phyloP scores from a whole-genome alignment of 2,888 invertebrate species.

The Orthosia incerta region DNA sequence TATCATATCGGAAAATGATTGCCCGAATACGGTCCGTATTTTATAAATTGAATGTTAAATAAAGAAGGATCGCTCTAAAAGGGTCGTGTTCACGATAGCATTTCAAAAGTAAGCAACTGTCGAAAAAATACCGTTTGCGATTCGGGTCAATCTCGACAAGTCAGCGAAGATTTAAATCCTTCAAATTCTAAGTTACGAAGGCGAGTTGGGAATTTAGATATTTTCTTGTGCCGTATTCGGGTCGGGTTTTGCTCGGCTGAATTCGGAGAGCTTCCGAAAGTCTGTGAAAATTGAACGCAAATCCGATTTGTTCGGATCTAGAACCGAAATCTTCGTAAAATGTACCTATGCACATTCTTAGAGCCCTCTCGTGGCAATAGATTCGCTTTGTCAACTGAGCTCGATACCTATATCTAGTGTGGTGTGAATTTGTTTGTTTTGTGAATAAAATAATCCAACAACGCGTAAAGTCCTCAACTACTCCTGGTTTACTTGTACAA shows the following conservation, averaged over 20 bases:
- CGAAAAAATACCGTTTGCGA: slow-evolving; percentile 67
- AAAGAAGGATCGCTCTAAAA: slow-evolving; percentile 29
- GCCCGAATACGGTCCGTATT: slow-evolving; percentile 33
- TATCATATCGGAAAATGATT: slow-evolving; percentile 48
- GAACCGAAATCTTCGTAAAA: slow-evolving; percentile 78
- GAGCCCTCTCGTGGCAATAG: slow-evolving; percentile 44
- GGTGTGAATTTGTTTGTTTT: slow-evolving; percentile 1
- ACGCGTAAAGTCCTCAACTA: background rate
- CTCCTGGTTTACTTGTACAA: background rate
- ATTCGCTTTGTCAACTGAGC: slow-evolving; percentile 45
- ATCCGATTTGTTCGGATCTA: slow-evolving; percentile 86
- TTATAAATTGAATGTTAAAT: slow-evolving; percentile 41
- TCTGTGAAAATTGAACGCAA: slow-evolving; percentile 89
- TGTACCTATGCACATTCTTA: slow-evolving; percentile 74
- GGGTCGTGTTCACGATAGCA: slow-evolving; percentile 23
- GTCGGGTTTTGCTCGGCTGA: slow-evolving; percentile 80
- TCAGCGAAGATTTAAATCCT: slow-evolving; percentile 82
- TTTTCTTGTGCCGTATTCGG: slow-evolving; percentile 80
- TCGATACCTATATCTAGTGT: slow-evolving; percentile 6
- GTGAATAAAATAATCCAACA: background rate
- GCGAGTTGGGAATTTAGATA: slow-evolving; percentile 76
- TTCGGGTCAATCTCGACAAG: slow-evolving; percentile 78
- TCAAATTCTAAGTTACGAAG: slow-evolving; percentile 80
- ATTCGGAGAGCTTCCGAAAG: slow-evolving; percentile 82
- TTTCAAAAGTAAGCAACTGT: slow-evolving; percentile 58